phyloP scores from a whole-genome alignment of 35 echinoderm and acorn worm species.

The Strongylocentrotus purpuratus region DNA sequence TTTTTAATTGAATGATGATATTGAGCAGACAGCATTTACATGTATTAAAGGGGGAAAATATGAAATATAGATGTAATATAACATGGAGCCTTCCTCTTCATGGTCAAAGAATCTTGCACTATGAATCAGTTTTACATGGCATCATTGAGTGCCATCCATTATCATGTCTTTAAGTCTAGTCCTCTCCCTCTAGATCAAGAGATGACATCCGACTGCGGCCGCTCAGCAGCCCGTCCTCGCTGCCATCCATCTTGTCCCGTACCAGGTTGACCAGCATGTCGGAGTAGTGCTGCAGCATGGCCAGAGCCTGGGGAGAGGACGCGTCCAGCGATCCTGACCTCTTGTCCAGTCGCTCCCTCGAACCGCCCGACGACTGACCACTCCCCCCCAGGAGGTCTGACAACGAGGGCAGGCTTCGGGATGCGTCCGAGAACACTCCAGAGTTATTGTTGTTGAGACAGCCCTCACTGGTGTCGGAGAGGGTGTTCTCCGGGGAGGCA shows the following conservation, averaged over 20 bases:
- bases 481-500: conserved; percentile 48
- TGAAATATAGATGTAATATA: too few species aligned
- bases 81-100: too few species aligned
- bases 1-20: too few species aligned
- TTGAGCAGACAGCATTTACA: too few species aligned
- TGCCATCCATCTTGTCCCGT: conserved; percentile 53
- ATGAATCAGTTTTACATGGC: too few species aligned
- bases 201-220: conserved; percentile 15
- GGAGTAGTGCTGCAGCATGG: conserved; percentile 60
- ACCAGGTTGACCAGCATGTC: conserved; percentile 53
- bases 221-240: conserved; percentile 16
- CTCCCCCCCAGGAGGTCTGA: background rate
- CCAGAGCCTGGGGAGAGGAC: conserved; percentile 42
- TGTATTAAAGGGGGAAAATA: too few species aligned
- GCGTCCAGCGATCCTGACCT: conserved; percentile 24
- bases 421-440: background rate
- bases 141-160: too few species aligned
- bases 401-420: background rate
- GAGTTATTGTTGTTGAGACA: background rate
- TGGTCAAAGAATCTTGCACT: too few species aligned
- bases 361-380: background rate
- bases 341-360: background rate
- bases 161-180: background rate
- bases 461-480: conserved; percentile 55
- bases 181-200: background rate